Conservation (phyloP, 2,113 vertebrate genomes). For the Aleadryas rufinucha region DNA sequence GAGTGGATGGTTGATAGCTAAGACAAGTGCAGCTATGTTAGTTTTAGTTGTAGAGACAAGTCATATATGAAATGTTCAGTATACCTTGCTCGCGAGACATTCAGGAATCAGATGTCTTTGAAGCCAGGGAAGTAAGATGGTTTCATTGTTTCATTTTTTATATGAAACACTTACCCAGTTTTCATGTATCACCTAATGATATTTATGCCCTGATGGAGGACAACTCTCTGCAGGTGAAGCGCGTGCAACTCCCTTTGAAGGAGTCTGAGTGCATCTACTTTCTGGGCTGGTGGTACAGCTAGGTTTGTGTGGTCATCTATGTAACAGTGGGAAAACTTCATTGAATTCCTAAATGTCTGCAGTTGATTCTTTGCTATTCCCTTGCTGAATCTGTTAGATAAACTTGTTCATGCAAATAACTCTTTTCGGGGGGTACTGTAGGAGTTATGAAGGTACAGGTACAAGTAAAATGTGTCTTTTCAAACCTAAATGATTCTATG, state of each 20-base stretch:
- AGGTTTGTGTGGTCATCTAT: background rate
- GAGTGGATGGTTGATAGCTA: background rate
- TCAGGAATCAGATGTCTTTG: background rate
- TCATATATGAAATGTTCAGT: background rate
- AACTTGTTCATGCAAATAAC: background rate
- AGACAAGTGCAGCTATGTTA: background rate
- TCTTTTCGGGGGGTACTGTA: background rate
- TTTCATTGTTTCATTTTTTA: background rate
- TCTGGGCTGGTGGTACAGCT: background rate
- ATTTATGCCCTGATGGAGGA: background rate
- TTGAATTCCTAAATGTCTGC: background rate
- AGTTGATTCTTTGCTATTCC: background rate
- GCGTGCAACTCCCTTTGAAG: background rate
- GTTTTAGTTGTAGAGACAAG: background rate
- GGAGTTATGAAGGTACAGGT: background rate
- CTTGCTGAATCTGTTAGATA: background rate
- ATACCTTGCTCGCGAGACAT: background rate
- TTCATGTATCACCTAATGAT: background rate
- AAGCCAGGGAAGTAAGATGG: background rate
- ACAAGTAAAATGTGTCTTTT: background rate
- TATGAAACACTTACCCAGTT: background rate
- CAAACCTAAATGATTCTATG: background rate
- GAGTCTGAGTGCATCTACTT: background rate
- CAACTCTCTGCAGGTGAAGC: background rate
- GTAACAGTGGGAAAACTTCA: background rate